phyloP scores from a whole-genome alignment of 2,797 vertebrate species.

The Rachycentron canadum region DNA sequence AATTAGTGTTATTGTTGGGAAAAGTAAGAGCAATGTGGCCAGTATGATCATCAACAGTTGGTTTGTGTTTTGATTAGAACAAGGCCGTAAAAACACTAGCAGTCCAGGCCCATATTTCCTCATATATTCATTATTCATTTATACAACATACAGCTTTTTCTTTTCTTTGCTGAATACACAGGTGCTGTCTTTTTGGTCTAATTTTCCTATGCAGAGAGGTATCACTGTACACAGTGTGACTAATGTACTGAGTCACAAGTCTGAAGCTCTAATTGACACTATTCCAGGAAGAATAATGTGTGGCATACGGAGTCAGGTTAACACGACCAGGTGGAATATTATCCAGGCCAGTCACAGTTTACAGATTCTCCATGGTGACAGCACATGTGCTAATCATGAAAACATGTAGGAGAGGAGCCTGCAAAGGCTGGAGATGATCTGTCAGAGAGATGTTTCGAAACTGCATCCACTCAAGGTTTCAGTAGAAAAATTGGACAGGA shows the following conservation, averaged over 20 bases:
- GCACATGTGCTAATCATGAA: conserved; percentile 65
- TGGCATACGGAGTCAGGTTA: conserved; percentile 54
- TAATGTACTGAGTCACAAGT: conserved; percentile 49
- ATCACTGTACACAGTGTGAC: conserved; percentile 18
- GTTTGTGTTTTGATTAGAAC: conserved; percentile 44
- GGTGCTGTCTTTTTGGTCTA: not conserved
- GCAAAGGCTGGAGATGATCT: conserved; percentile 31
- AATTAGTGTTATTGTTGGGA: conserved; percentile 30
- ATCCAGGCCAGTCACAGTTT: conserved; percentile 62
- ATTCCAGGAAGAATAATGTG: conserved; percentile 47
- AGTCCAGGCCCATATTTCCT: conserved; percentile 18
- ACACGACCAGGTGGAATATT: conserved; percentile 69
- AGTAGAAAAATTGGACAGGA: not conserved
- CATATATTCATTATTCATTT: conserved; percentile 44
- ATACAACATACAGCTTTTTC: not conserved
- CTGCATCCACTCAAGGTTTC: not conserved
- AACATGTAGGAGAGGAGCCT: conserved; percentile 51
- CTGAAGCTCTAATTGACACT: conserved; percentile 48
- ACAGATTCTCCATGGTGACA: conserved; percentile 64
- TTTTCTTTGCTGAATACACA: conserved; percentile 20
- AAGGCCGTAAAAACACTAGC: conserved; percentile 26
- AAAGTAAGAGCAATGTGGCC: conserved; percentile 10
- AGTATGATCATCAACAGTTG: conserved; percentile 30
- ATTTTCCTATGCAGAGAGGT: not conserved
- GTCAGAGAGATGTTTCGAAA: conserved; percentile 17